phyloP scores from a whole-genome alignment of 2,888 invertebrate genomes.

The Tricholauxania praeusta region DNA sequence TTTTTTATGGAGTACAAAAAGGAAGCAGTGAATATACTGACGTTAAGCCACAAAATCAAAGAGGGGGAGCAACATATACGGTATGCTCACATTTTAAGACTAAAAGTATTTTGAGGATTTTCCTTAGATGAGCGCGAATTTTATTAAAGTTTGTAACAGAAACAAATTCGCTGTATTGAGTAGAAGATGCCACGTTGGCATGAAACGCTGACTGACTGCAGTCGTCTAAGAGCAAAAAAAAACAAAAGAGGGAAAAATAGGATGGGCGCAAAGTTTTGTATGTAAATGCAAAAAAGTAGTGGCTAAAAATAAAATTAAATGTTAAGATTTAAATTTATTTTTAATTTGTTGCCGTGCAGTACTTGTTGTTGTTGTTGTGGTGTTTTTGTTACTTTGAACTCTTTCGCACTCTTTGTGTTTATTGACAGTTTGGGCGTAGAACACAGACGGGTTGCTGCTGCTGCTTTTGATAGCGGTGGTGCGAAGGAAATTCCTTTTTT shows the following conservation, averaged over 20 bases:
- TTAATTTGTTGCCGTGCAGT: conserved; percentile 1
- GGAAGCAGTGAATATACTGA: conserved; percentile 8
- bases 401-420: conserved; percentile 19
- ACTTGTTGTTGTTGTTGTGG: not conserved
- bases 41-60: not conserved
- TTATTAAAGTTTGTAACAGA: no score
- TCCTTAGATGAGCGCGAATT: no score
- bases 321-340: conserved; percentile 26
- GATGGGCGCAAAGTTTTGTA: not conserved
- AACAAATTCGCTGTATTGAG: no score
- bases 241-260: not conserved
- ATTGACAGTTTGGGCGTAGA: conserved; percentile 31
- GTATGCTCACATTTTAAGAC: not conserved
- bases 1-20: conserved; percentile 10
- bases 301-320: conserved; percentile 28
- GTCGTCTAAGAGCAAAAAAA: not conserved
- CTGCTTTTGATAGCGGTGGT: conserved; percentile 31
- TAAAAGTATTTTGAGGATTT: conserved; percentile 12
- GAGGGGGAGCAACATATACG: not conserved
- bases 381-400: conserved; percentile 6
- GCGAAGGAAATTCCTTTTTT: conserved; percentile 31
- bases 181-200: no score
- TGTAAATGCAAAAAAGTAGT: not conserved
- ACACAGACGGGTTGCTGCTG: conserved; percentile 20
- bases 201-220: no score